Base-by-base conservation (phyloP, 2,797 vertebrate genomes). In the Acridotheres tristis region DNA sequence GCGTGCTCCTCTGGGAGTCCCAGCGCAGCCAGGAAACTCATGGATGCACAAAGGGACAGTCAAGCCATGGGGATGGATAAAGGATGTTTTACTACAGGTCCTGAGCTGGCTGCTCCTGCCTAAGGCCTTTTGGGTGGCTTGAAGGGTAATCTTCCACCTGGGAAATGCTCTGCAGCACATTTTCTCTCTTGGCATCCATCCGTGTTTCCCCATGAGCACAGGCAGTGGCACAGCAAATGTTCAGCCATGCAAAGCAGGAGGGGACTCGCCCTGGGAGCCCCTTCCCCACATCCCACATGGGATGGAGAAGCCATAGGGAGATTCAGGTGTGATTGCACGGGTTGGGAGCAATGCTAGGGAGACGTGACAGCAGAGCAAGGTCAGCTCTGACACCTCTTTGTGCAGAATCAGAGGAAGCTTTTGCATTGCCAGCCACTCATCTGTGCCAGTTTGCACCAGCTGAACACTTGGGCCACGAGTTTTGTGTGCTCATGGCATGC, bases 401-500 rank as follows among this genome's bases (percentile, higher is more conserved):
- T 66, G 79, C 67, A 68, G 51, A 13, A 50, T 11, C 43, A 26
- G 47, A 45, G 51, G 82, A 61, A 48, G 65, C 11, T 20, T 58
- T 73, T 62, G 66, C 76, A 16, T 21, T 93, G 78, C 79, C 89
- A 93, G 78, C 73, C 61, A 13, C 68, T 30, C 20, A 43, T 67
- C 72, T 32, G 29, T 66, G 85, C 72, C 89, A 88, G 63, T 66
- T 54, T 84, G 73, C 42, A 89, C 62, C 89, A 77, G 73, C 76
- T 78, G 75, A 92, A 58, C 36, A 30, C 75, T 66, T n/a, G 48
- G 63, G 32, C 61, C 54, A 11, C 1, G 43, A 73, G 73, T 80
- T 95, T 63, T 50, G 29, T 78, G 81, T 86, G 82, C 78, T 85
- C 61, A 48, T 17, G 66, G 85, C 77, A 87, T 66, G 73, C 13